Percentiles rank a stretch among this genome's conserved stretches.
Conservation (phyloP, 2,113 vertebrate species). For the Odontesthes bonariensis region DNA sequence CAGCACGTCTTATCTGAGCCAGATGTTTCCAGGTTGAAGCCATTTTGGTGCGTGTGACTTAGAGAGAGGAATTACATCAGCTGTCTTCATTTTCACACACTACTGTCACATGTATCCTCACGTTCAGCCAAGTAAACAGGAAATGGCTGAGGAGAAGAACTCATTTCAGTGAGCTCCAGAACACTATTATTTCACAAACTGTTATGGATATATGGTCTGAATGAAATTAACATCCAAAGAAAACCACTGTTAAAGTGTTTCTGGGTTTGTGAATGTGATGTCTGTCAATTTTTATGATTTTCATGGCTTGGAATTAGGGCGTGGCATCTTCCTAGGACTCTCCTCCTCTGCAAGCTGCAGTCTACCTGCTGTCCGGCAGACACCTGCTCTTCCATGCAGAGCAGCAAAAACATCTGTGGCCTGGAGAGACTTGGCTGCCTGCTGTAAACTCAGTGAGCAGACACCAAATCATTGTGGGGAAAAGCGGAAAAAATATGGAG, state of each 20-base stretch:
- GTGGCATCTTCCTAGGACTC: conserved; percentile 28
- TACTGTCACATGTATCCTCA: conserved; percentile 53
- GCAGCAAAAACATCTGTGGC: conserved; percentile 66
- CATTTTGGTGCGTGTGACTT: conserved; percentile 14
- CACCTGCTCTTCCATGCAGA: conserved; percentile 64
- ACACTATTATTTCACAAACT: conserved; percentile 9
- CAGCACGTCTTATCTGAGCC: conserved; percentile 36
- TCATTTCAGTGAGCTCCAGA: conserved; percentile 43
- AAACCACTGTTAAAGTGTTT: conserved; percentile 18
- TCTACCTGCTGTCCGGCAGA: conserved; percentile 45
- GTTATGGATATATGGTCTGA: not conserved
- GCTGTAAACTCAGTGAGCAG: conserved; percentile 53
- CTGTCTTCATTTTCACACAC: conserved; percentile 41
- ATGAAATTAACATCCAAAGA: not conserved
- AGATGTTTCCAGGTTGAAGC: conserved; percentile 56
- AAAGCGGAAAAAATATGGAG: conserved; percentile 22
- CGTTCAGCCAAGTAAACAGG: conserved; percentile 62
- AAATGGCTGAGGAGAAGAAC: conserved; percentile 48
- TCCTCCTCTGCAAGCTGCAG: conserved; percentile 17
- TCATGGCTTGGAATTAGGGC: conserved; percentile 15
- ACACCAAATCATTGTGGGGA: conserved; percentile 34
- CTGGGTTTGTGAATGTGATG: conserved; percentile 10
- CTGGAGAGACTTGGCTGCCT: conserved; percentile 43
- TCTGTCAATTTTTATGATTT: conserved; percentile 13
- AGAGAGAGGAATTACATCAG: conserved; percentile 62